Evolutionary conservation across 2,797 vertebrate species (phyloP).

Genomic region (Enteromius argenteus): DNA sequence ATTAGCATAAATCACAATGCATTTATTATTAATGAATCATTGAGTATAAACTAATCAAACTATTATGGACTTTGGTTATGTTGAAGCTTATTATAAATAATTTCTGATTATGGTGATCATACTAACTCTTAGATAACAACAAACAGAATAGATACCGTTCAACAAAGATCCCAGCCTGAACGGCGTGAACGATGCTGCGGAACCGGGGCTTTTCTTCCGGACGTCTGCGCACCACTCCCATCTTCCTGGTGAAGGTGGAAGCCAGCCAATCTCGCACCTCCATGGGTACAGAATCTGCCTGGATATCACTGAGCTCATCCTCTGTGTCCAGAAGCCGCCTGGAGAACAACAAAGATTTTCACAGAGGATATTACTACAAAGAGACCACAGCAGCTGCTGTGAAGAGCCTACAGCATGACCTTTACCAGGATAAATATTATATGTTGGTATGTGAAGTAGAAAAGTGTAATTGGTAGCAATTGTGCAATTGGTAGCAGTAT

Average conservation of each 20-base stretch:
- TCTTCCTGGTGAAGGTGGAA: slow-evolving; percentile 95
- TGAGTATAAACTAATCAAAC: not conserved
- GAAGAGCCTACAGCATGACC: not conserved
- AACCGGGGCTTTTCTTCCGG: slow-evolving; percentile 96
- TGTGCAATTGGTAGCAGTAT: not conserved
- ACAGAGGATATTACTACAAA: slow-evolving; percentile 23
- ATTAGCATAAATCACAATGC: not conserved
- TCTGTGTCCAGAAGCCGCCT: slow-evolving; percentile 94
- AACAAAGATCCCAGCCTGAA: slow-evolving; percentile 98
- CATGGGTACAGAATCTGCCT: slow-evolving; percentile 90
- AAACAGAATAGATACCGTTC: slow-evolving; percentile 83
- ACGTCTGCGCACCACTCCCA: slow-evolving; percentile 91
- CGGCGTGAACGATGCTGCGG: slow-evolving; percentile 95
- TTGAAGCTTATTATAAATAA: not conserved
- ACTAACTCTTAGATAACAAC: not conserved
- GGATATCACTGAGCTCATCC: slow-evolving; percentile 94
- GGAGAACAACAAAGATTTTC: slow-evolving; percentile 50
- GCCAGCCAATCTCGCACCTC: slow-evolving; percentile 98
- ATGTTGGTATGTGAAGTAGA: not conserved
- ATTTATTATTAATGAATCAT: not conserved
- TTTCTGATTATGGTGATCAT: not conserved
- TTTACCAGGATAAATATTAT: not conserved
- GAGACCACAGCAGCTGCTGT: not conserved
- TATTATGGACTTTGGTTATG: not conserved
- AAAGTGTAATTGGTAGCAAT: not conserved